These are phyloP conservation scores for Arremon aurantiirostris DNA, from an alignment of 2,797 vertebrate genomes.

Conservation along the genomic window DNA sequence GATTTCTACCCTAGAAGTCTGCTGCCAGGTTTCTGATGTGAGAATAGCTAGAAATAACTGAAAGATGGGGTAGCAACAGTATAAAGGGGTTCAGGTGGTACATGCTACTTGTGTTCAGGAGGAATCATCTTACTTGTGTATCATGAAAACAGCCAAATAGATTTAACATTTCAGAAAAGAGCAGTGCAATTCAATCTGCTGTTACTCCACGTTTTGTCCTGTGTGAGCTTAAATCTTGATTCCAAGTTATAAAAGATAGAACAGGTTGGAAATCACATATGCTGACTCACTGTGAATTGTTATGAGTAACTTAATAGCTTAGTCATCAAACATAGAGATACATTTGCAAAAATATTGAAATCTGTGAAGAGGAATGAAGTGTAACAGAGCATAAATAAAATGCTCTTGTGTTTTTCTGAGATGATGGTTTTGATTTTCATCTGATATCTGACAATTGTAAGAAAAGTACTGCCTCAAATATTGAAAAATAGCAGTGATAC, in stretches of 20 bases:
- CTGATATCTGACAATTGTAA: background rate
- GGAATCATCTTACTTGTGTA: background rate
- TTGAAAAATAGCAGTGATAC: background rate
- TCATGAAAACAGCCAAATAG: background rate
- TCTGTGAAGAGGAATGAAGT: slow-evolving; percentile 1
- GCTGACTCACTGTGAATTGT: slow-evolving; percentile 45
- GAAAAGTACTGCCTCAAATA: background rate
- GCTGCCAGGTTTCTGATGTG: background rate
- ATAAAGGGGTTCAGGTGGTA: background rate
- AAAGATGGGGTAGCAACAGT: background rate
- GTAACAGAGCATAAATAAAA: slow-evolving; percentile 34
- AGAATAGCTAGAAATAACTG: background rate
- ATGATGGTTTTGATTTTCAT: background rate
- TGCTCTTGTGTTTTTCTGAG: background rate
- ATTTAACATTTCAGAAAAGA: background rate
- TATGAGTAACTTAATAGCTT: slow-evolving; percentile 43
- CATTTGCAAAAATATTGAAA: slow-evolving; percentile 48
- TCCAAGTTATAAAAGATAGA: slow-evolving; percentile 6
- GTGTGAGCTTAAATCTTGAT: background rate
- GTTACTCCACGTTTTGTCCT: background rate
- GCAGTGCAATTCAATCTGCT: background rate
- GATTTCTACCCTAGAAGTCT: background rate
- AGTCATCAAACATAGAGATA: slow-evolving; percentile 13
- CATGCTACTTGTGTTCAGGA: background rate
- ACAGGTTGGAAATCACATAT: slow-evolving; percentile 27